Percentiles rank a stretch among this genome's conserved stretches.
phyloP scores from a whole-genome alignment of 2,888 invertebrate species.

The Lordiphosa fenestrarum region DNA sequence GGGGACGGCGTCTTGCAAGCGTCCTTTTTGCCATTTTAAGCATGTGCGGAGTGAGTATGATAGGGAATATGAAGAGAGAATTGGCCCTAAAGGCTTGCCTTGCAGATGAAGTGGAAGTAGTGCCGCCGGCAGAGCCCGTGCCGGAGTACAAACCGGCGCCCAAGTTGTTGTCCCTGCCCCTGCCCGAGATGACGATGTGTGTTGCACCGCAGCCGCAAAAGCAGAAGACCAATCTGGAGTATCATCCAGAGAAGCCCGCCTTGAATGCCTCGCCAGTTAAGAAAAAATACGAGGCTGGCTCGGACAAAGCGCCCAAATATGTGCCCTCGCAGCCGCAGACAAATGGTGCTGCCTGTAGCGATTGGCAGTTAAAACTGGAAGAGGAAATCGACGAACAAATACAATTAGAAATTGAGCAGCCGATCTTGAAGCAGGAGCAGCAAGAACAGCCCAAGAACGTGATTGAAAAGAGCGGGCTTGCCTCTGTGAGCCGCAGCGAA shows the following conservation, averaged over 20 bases:
- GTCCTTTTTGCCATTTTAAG: constrained; percentile 96
- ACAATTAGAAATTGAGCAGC: constrained; percentile 20
- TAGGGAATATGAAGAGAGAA: background rate
- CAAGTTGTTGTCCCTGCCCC: constrained; percentile 72
- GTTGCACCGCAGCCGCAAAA: background rate
- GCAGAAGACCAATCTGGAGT: constrained; percentile 75
- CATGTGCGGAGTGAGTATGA: constrained; percentile 85
- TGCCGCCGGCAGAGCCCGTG: constrained; percentile 36
- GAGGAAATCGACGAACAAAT: constrained; percentile 25
- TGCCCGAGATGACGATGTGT: constrained; percentile 47
- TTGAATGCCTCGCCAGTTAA: constrained; percentile 73
- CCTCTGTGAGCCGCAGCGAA: constrained; percentile 22
- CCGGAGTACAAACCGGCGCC: constrained; percentile 78
- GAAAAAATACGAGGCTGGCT: constrained; percentile 27
- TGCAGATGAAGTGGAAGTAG: constrained; percentile 60
- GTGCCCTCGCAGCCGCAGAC: constrained; percentile 61
- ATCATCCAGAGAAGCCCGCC: constrained; percentile 79
- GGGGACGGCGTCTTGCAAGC: constrained; percentile 89
- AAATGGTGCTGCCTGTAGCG: constrained; percentile 27
- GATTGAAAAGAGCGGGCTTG: constrained; percentile 8
- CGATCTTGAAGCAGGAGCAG: constrained; percentile 5
- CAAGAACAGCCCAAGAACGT: constrained; percentile 27
- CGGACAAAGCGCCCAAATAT: constrained; percentile 70
- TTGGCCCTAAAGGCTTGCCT: constrained; percentile 5
- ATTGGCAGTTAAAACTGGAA: constrained; percentile 19